Base-by-base conservation (phyloP, 2,888 invertebrate genomes). In the Sthenelais limicola region DNA sequence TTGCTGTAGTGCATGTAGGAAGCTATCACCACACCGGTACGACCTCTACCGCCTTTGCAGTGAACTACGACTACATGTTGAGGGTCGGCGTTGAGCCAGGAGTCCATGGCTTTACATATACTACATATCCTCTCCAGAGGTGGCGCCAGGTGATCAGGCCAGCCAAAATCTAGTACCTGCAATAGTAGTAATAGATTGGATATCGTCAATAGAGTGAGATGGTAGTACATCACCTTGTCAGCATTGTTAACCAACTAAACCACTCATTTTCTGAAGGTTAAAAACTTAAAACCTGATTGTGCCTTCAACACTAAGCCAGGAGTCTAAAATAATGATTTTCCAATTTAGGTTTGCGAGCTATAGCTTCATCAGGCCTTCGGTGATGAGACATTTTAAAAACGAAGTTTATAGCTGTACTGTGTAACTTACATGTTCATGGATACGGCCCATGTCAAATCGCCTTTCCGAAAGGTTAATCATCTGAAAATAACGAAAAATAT, bases 1-100 rank as follows among this genome's bases (percentile, higher is more conserved):
- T 93, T 94, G 79, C 94, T 94, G 90, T 96, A 97, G 89, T 96
- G 94, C 93, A 96, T 94, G 89, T 95, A 96, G 18, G 96, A 94
- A 28, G 95, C 94, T 76, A 96, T 93, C 78, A 96, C 92, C 68
- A 95, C 93, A 56, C 95, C 96, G 38, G 95, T 90, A 73, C 96
- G 91, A 83, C 95, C 94, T 82, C 94, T 92, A 85, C 93, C 93
- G 85, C 93, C 93, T 93, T 94, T 94, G 81, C 95, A 94, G 84
- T 96, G 93, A 69, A 97, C 89, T 74, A 96, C 94, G 48, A 94
- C 94, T 78, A 96, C 94, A 85, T 95, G 92, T 87, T 93, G 93
- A 26, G 93, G 91, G 83, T 94, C 93, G 67, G 92, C 92, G 66
- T 93, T 93, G 68, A 96, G 90, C 95, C 96, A 97, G 83, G 94